These are phyloP conservation scores for Venusia cambrica DNA, from an alignment of 2,888 invertebrate species.

Conservation along the genomic window DNA sequence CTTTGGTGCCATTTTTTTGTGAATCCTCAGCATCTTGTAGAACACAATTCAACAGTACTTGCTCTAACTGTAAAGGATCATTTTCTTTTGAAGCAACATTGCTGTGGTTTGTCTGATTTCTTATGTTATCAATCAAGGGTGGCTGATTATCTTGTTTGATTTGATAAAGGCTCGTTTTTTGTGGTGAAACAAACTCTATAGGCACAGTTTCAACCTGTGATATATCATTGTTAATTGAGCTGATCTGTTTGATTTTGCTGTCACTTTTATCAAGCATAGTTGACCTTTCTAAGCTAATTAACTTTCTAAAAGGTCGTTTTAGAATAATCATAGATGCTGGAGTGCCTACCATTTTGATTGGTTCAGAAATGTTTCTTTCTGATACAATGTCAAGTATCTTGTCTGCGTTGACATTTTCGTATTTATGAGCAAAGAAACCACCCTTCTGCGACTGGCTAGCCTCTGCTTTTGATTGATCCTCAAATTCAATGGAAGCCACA, in stretches of 20 bases:
- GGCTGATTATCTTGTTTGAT: too few relatives aligned
- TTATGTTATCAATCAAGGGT: constrained; percentile 8
- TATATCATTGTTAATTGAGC: too few relatives aligned
- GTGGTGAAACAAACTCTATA: too few relatives aligned
- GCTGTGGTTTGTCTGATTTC: constrained; percentile 5
- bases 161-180: too few relatives aligned
- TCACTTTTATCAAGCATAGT: too few relatives aligned
- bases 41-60: constrained; percentile 4
- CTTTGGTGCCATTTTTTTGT: constrained; percentile 3
- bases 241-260: too few relatives aligned
- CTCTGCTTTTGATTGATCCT: constrained; percentile 3
- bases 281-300: too few relatives aligned
- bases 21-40: constrained; percentile 2
- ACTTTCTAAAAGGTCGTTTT: constrained; percentile 35
- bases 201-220: too few relatives aligned
- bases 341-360: constrained; percentile 43
- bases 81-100: constrained; percentile 1
- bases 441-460: neutral
- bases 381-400: constrained; percentile 56
- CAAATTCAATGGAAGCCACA: constrained; percentile 6
- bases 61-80: neutral
- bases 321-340: constrained; percentile 43
- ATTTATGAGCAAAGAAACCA: too few relatives aligned
- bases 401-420: constrained; percentile 6
- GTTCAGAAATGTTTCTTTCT: constrained; percentile 52